Conservation (phyloP, 2,888 invertebrate species). For the Athripsodes cinereus region DNA sequence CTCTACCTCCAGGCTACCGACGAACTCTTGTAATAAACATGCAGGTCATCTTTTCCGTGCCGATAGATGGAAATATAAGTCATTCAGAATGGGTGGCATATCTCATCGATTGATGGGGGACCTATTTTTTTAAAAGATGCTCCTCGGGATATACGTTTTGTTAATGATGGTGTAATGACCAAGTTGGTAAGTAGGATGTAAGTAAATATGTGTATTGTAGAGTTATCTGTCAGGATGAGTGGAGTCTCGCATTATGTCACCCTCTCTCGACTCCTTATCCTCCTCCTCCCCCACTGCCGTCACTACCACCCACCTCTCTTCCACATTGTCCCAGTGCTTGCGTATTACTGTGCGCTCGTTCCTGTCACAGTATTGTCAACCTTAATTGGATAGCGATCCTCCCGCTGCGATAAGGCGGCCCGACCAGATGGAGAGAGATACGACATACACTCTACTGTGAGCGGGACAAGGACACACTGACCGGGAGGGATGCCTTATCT, state of each 20-base stretch:
- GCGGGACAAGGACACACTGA: slow-evolving; percentile 16
- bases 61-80: too few relatives aligned
- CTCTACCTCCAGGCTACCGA: too few relatives aligned
- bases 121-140: too few relatives aligned
- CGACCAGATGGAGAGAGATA: slow-evolving; percentile 9
- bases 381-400: slow-evolving; percentile 48
- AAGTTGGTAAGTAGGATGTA: too few relatives aligned
- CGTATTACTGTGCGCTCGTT: slow-evolving; percentile 25
- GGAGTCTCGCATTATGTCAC: background rate
- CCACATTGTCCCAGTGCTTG: slow-evolving; percentile 25
- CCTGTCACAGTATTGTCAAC: slow-evolving; percentile 39
- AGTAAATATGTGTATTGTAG: too few relatives aligned
- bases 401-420: slow-evolving; percentile 24
- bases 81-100: too few relatives aligned
- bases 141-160: too few relatives aligned
- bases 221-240: background rate
- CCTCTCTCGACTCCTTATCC: background rate
- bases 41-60: too few relatives aligned
- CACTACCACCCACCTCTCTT: background rate
- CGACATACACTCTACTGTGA: background rate
- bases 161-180: too few relatives aligned
- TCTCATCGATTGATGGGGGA: too few relatives aligned
- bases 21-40: too few relatives aligned
- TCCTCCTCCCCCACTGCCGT: too few relatives aligned
- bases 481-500: slow-evolving; percentile 13